Conservation (phyloP, 2,797 vertebrate species). For the Peromyscus melanophrys region DNA sequence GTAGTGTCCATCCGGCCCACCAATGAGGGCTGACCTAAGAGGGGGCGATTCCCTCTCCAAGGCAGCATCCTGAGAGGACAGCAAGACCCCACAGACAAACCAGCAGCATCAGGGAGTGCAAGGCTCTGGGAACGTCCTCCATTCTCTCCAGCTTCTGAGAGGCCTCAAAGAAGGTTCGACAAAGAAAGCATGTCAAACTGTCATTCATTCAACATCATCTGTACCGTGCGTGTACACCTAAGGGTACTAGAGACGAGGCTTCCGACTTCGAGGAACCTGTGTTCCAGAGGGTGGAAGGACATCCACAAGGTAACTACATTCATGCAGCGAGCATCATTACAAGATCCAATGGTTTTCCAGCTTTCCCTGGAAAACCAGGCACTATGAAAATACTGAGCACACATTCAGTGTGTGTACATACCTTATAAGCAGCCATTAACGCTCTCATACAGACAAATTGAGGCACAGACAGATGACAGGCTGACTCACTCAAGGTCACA, state of each 20-base stretch:
- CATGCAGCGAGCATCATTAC: accelerated
- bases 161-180: not conserved
- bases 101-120: not conserved
- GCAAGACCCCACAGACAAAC: not conserved
- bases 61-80: not conserved
- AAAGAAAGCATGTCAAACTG: not conserved
- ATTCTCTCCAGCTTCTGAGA: not conserved
- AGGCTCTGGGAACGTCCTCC: not conserved
- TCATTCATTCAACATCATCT: not conserved
- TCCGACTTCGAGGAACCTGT: not conserved
- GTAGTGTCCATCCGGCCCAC: not conserved
- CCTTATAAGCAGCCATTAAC: not conserved
- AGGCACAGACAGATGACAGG: not conserved
- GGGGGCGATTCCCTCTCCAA: not conserved
- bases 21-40: not conserved
- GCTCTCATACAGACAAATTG: not conserved
- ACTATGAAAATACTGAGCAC: accelerated
- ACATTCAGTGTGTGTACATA: not conserved
- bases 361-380: accelerated
- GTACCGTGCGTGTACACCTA: accelerated
- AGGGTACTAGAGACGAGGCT: not conserved
- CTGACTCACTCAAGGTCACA: not conserved
- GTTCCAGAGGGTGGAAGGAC: accelerated
- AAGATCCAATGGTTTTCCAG: not conserved
- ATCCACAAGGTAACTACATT: accelerated